Evolutionary conservation across 2,113 vertebrate genomes (phyloP), one percentile per base, ranked within the genome.

Genomic region (Phyllostomus hastatus): DNA sequence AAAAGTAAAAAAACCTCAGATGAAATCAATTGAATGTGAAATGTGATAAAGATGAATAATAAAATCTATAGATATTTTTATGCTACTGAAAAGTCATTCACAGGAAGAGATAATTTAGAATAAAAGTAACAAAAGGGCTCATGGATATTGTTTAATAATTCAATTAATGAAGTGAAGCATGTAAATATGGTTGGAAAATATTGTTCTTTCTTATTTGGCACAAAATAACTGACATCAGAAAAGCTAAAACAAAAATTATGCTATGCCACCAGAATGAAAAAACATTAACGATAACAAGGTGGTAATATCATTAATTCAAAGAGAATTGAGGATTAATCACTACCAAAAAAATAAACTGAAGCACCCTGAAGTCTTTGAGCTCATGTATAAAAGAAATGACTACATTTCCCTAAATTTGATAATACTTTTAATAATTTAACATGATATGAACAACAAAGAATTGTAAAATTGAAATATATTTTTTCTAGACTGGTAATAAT

Each of bases 241-340:
- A 90, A 90, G 70, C 88, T 54, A 66, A 75, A 95, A 87, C 76
- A 66, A 93, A 96, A 85, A 2, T 52, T 48, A 88, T 41, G 14
- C 59, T 92, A 69, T 79, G 28, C n/a, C 9, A 90, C 28, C 33
- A 61, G 28, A 92, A 88, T 92, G 48, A 96, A 95, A 97, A 95
- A 92, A 82, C 12, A 79, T 80, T 88, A 96, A 64, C 88, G 69
- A 92, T 66, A 72, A 87, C 24, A 90, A 0, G 41, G 24, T 95
- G 75, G 90, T 92, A 83, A 76, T 90, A 48, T 61, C 87, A 97
- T 96, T 94, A 84, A 94, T 94, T 96, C 88, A 95, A 84, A 95
- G 76, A 90, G 26, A 96, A 76, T 6, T 83, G 24, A 70, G 91
- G 50, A n/a, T 93, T 48, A 81, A 26, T 81, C 24, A 70, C 38